Base-by-base conservation (phyloP, 2,888 invertebrate species). In the Dolichopus griseipennis region DNA sequence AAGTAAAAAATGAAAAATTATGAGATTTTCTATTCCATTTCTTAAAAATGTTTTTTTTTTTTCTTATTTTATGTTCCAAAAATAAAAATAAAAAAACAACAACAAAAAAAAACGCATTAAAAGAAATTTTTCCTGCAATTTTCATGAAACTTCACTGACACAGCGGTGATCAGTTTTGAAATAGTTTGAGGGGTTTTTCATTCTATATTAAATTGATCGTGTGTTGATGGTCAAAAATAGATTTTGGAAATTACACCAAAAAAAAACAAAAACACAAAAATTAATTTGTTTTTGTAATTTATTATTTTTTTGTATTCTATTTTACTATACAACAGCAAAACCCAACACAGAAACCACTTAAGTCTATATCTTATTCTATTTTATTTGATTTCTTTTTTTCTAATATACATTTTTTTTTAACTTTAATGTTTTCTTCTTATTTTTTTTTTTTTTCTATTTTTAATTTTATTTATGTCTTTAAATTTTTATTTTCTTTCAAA, bases 161-260 rank as follows among this genome's bases (percentile, higher is more conserved):
- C 8, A 37, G 37, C 12, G 52, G 15, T 2, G n/a, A 12, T 18
- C 52, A 15, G 3, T 18, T n/a, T 52, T n/a, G 15, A n/a, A 52
- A 52, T 4, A 52, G 6, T 41, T 41, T 41, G 8, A 41, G 15
- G 15, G 9, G 15, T 15, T 41, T 15, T 41, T 41, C 15, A 15
- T 37, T 9, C 15, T 52, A 6, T 52, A 12, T 52, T 52, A 52
- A n/a, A 52, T 52, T 52, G 52, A 52, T 15, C 52, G 52, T 52
- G 52, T 52, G 52, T 52, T 15, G 52, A 52, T 52, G 52, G 52
- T 52, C 52, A 18, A 52, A 52, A 52, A 52, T 52, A 52, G 52
- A 52, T 52, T 52, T 52, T 12, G 15, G 52, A 52, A 37, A 12
- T 27, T 10, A 37, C 8, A 37, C 37, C 3, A 37, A 37, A 8